Base-by-base conservation (phyloP, 2,113 vertebrate species). In the Ochotona princeps region DNA sequence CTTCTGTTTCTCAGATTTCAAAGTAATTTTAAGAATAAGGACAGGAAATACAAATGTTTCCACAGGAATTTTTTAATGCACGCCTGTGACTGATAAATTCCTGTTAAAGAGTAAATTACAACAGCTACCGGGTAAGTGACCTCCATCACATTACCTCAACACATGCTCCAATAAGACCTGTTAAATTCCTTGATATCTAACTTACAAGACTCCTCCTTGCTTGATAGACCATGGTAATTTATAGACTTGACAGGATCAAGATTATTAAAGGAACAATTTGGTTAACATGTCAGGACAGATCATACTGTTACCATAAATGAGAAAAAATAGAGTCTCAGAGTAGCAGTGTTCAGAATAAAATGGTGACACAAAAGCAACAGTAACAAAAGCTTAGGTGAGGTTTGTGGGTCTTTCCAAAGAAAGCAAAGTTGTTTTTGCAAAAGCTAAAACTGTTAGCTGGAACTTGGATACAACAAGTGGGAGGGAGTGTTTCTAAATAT, bases 401-500 rank as follows among this genome's bases (percentile, higher is more conserved):
- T 65, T 83, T 91, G 44, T 61, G 44, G 38, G 25, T 70, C 26
- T 61, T 63, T 25, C 60, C 63, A 83, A 95, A 87, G 63, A 87
- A 94, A 95, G 87, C 61, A 92, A 73, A 83, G 79, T 23, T 94
- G 66, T 28, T 94, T 96, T 82, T 84, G n/a, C 65, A 61, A 92
- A 89, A 73, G 78, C 73, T 82, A 74, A 92, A 78, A 54, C 18
- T 87, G 82, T 32, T 89, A 73, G 26, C 73, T 61, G 90, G 28
- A 47, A 90, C 14, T 63, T 61, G 35, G 76, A 49, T 79, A 35
- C 32, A 79, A 69, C 32, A 67, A 35, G 90, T 78, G 54, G 78
- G 95, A 91, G 51, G 82, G 54, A 57, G 20, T 76, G 89, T 90
- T 96, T 93, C 95, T 96, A 97, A 96, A 95, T 88, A 95, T 95